Percentiles rank a stretch among this genome's conserved stretches.
phyloP scores from a whole-genome alignment of 1,140 invertebrate species.

The Littorina saxatilis region DNA sequence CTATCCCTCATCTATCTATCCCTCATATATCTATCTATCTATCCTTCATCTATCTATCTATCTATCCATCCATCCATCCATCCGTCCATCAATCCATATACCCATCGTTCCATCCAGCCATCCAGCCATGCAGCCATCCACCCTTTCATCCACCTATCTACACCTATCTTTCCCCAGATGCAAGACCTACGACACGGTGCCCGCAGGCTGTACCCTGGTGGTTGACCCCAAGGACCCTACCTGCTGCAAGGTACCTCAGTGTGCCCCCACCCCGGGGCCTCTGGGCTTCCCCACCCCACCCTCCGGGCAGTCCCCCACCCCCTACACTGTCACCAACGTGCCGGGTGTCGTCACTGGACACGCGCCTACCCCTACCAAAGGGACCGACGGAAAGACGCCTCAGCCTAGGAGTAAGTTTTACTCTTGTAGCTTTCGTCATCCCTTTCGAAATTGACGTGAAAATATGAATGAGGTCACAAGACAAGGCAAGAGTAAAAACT shows the following conservation, averaged over 20 bases:
- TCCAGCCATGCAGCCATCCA: too few relatives aligned
- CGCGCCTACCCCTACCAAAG: slow-evolving; percentile 28
- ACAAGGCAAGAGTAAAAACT: too few relatives aligned
- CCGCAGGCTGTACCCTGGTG: slow-evolving; percentile 47
- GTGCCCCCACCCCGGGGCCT: slow-evolving; percentile 13
- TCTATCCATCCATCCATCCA: too few relatives aligned
- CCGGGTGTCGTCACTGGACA: slow-evolving; percentile 32
- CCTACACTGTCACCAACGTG: slow-evolving; percentile 36
- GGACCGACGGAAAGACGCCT: slow-evolving; percentile 32
- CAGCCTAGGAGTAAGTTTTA: slow-evolving; percentile 33
- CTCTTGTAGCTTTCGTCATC: not conserved
- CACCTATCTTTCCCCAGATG: too few relatives aligned
- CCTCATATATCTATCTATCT: too few relatives aligned
- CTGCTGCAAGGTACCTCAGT: slow-evolving; percentile 48
- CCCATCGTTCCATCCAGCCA: too few relatives aligned
- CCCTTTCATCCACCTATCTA: too few relatives aligned
- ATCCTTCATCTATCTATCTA: too few relatives aligned
- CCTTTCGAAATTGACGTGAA: not conserved
- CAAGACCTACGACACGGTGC: slow-evolving; percentile 42
- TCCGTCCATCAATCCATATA: too few relatives aligned
- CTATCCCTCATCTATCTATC: too few relatives aligned
- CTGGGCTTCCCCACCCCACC: slow-evolving; percentile 28
- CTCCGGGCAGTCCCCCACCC: slow-evolving; percentile 2
- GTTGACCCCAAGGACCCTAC: slow-evolving; percentile 46
- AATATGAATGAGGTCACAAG: too few relatives aligned